Percentiles rank a stretch among this genome's conserved stretches.
These are phyloP conservation scores for Catharus minimus DNA, from an alignment of 2,113 vertebrate species.

Conservation along the genomic window DNA sequence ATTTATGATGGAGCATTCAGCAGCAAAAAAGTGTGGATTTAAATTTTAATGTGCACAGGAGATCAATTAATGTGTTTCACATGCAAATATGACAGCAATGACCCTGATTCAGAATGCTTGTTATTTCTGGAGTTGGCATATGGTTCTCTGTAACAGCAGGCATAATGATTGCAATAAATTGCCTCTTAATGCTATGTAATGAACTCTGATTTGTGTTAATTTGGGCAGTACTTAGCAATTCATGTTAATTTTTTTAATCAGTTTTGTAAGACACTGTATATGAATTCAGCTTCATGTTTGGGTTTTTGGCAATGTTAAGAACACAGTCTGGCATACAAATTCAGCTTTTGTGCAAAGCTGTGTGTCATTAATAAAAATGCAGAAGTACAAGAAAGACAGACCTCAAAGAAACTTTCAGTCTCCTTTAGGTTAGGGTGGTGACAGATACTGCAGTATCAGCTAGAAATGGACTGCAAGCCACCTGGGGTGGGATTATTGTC, in stretches of 20 bases:
- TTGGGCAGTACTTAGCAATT: slow-evolving; percentile 61
- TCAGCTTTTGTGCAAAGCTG: neutral
- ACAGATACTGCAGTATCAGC: neutral
- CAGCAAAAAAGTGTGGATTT: slow-evolving; percentile 23
- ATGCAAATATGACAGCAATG: slow-evolving; percentile 62
- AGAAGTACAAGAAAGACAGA: neutral
- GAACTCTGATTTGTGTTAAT: slow-evolving; percentile 73
- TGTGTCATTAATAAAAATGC: neutral
- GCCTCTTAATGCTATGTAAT: slow-evolving; percentile 62
- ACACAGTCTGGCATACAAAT: neutral
- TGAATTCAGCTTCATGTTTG: slow-evolving; percentile 16
- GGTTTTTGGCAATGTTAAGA: slow-evolving; percentile 22
- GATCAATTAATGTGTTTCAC: slow-evolving; percentile 64
- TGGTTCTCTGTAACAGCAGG: slow-evolving; percentile 60
- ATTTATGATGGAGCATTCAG: slow-evolving; percentile 4
- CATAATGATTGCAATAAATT: slow-evolving; percentile 70
- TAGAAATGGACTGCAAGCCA: neutral
- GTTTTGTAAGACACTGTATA: slow-evolving; percentile 28
- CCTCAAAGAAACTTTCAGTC: neutral
- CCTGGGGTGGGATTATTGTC: neutral
- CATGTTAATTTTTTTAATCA: slow-evolving; percentile 56
- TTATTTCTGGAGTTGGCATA: slow-evolving; percentile 72
- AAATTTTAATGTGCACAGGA: slow-evolving; percentile 61
- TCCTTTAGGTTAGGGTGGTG: neutral
- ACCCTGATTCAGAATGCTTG: slow-evolving; percentile 65